Evolutionary conservation across 1,140 invertebrate species (phyloP).

Genomic region (Teleogryllus occipitalis): DNA sequence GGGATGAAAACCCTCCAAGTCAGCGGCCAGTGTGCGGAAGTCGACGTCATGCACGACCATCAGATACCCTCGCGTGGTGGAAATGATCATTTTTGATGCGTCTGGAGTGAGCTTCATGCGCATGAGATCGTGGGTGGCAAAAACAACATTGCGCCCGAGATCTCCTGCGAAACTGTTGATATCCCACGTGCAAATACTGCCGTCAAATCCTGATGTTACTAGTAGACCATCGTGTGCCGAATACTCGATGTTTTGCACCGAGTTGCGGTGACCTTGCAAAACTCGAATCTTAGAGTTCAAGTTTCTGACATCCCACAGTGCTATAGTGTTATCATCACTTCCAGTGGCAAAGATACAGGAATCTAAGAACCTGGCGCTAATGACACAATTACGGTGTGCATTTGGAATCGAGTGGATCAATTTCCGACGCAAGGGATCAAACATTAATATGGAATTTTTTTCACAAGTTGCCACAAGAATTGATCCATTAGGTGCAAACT

Average conservation of each 20-base stretch:
- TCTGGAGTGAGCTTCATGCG: slow-evolving; percentile 77
- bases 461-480: slow-evolving; percentile 84
- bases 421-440: slow-evolving; percentile 74
- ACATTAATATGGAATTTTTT: slow-evolving; percentile 77
- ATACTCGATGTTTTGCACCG: slow-evolving; percentile 96
- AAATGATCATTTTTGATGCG: slow-evolving; percentile 78
- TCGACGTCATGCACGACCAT: slow-evolving; percentile 85
- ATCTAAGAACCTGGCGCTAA: slow-evolving; percentile 85
- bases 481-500: slow-evolving; percentile 82
- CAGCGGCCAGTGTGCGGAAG: slow-evolving; percentile 64
- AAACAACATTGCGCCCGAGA: slow-evolving; percentile 69
- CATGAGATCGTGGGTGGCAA: slow-evolving; percentile 78
- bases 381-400: slow-evolving; percentile 85
- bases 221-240: slow-evolving; percentile 75
- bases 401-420: slow-evolving; percentile 65
- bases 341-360: slow-evolving; percentile 83
- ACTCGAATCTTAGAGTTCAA: slow-evolving; percentile 66
- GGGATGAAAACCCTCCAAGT: slow-evolving; percentile 71
- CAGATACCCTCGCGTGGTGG: slow-evolving; percentile 79
- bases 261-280: slow-evolving; percentile 81
- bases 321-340: slow-evolving; percentile 89
- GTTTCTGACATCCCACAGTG: slow-evolving; percentile 84
- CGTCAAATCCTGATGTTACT: slow-evolving; percentile 86
- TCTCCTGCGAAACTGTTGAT: slow-evolving; percentile 80
- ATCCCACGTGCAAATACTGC: slow-evolving; percentile 90